These are phyloP conservation scores for Automeris io DNA, from an alignment of 2,888 invertebrate species.

Conservation along the genomic window DNA sequence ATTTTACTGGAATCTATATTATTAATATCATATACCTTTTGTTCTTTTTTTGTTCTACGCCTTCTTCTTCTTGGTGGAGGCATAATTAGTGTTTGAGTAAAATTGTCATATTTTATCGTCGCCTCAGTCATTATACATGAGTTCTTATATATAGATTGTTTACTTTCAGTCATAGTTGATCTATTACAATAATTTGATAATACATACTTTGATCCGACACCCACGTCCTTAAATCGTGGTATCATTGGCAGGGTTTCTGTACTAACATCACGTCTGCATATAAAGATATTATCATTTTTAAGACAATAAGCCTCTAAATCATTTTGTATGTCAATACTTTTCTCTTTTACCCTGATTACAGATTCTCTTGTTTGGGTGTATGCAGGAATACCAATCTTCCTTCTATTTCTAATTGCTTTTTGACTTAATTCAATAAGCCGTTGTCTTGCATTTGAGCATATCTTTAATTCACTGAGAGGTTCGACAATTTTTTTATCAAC, in stretches of 20 bases:
- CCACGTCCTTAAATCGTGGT: conserved; percentile 66
- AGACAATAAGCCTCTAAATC: conserved; percentile 64
- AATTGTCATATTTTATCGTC: conserved; percentile 34
- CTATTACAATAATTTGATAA: conserved; percentile 45
- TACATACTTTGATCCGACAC: conserved; percentile 51
- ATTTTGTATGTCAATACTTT: conserved; percentile 69
- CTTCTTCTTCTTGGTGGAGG: conserved; percentile 55
- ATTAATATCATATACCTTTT: conserved; percentile 19
- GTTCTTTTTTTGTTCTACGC: conserved; percentile 16
- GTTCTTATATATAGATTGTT: conserved; percentile 37
- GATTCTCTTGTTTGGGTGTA: conserved; percentile 77
- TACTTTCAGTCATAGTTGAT: conserved; percentile 49
- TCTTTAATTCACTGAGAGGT: conserved; percentile 70
- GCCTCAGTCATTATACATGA: conserved; percentile 61
- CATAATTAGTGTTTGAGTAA: conserved; percentile 50
- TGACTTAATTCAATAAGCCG: conserved; percentile 77
- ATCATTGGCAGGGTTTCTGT: conserved; percentile 64
- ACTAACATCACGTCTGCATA: conserved; percentile 44
- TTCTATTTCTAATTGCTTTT: conserved; percentile 73
- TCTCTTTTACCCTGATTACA: conserved; percentile 75
- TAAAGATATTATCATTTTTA: conserved; percentile 41
- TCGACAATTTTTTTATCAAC: conserved; percentile 61
- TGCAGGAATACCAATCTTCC: conserved; percentile 67
- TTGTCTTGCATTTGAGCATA: conserved; percentile 77
- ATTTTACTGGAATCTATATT: conserved; percentile 35